Evolutionary conservation across 2,888 invertebrate species (phyloP).

Genomic region (Acrobasis repandana): DNA sequence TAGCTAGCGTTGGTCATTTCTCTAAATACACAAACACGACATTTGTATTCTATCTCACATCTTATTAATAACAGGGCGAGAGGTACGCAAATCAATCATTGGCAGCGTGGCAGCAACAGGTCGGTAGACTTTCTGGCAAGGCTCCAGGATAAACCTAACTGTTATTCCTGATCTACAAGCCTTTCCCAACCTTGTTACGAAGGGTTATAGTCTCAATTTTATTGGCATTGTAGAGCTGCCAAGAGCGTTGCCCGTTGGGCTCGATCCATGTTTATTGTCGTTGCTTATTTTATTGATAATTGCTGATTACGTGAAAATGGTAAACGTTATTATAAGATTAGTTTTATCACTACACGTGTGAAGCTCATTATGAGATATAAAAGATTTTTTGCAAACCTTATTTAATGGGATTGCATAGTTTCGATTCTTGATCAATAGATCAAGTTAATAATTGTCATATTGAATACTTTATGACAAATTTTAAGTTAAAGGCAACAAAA

Average conservation of each 20-base stretch:
- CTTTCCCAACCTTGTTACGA: neutral
- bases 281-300: conserved; percentile 7
- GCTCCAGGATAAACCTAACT: conserved; percentile 26
- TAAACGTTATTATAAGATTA: neutral
- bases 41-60: conserved; percentile 21
- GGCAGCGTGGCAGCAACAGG: conserved; percentile 21
- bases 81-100: conserved; percentile 21
- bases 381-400: no score
- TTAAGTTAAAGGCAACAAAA: no score
- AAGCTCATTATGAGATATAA: neutral
- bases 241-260: conserved; percentile 12
- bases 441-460: no score
- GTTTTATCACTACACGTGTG: conserved; percentile 1
- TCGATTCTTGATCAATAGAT: no score
- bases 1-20: conserved; percentile 18
- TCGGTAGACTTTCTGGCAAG: conserved; percentile 33
- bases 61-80: conserved; percentile 20
- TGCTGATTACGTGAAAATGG: conserved; percentile 10
- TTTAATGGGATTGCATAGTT: no score
- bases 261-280: conserved; percentile 13
- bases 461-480: no score
- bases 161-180: conserved; percentile 9
- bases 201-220: neutral
- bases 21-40: conserved; percentile 20
- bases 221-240: neutral